phyloP scores from a whole-genome alignment of 2,797 vertebrate species.

The Rhynchotus rufescens region DNA sequence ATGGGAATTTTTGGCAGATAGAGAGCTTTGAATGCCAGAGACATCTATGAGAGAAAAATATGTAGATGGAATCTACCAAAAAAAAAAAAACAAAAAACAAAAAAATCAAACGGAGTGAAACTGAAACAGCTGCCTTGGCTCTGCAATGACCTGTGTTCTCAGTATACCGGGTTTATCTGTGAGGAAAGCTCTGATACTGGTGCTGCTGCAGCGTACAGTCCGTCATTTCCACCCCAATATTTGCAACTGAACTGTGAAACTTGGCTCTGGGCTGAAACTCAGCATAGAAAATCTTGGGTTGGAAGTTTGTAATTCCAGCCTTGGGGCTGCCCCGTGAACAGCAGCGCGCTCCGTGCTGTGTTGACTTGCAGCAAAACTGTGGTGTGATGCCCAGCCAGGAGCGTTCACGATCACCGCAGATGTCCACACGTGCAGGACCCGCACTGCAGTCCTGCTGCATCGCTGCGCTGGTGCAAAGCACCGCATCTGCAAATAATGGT shows the following conservation, averaged over 20 bases:
- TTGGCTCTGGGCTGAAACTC: background rate
- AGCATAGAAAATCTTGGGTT: background rate
- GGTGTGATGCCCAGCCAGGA: background rate
- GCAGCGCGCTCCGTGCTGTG: fast-evolving
- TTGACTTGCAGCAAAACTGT: background rate
- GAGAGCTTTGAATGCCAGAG: background rate
- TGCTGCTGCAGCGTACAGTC: fast-evolving
- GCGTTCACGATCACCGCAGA: fast-evolving
- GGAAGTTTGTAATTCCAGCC: background rate
- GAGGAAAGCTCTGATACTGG: background rate
- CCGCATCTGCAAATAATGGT: background rate
- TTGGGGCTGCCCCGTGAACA: background rate
- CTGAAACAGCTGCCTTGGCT: background rate
- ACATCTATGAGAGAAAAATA: background rate
- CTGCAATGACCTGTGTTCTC: background rate
- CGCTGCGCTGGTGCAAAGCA: slow-evolving; percentile 7
- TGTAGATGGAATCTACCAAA: background rate
- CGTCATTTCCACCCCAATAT: background rate
- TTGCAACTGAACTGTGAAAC: background rate
- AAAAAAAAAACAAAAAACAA: background rate
- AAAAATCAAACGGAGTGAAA: background rate
- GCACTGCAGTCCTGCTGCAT: background rate
- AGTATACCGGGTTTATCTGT: background rate
- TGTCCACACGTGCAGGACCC: background rate
- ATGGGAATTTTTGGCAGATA: background rate